These are phyloP conservation scores for Ochropleura plecta DNA, from an alignment of 2,888 invertebrate genomes.

Conservation along the genomic window DNA sequence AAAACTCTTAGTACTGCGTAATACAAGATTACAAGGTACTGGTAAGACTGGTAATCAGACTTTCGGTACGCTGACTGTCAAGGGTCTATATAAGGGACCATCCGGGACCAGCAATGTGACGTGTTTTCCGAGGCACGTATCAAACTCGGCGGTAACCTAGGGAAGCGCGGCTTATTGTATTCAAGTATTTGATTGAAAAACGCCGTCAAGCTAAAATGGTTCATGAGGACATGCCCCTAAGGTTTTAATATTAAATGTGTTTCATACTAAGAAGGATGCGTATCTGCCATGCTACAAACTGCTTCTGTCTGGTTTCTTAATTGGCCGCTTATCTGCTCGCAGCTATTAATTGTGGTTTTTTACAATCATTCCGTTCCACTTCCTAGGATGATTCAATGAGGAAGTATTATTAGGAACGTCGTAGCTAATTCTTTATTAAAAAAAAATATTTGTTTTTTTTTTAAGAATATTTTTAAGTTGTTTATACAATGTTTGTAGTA, in stretches of 20 bases:
- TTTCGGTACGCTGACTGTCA: too few species aligned
- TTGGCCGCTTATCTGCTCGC: constrained; percentile 64
- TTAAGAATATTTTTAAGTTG: not conserved
- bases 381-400: constrained; percentile 59
- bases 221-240: constrained; percentile 10
- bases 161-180: not conserved
- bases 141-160: too few species aligned
- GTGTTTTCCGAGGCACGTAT: too few species aligned
- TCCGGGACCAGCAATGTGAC: too few species aligned
- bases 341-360: constrained; percentile 65
- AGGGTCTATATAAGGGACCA: too few species aligned
- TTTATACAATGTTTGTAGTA: not conserved
- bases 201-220: not conserved
- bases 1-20: too few species aligned
- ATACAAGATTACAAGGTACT: too few species aligned
- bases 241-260: constrained; percentile 16
- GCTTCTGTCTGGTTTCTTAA: constrained; percentile 72
- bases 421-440: constrained; percentile 7
- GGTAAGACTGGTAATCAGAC: too few species aligned
- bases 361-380: constrained; percentile 65
- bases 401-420: constrained; percentile 51
- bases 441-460: not conserved
- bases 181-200: not conserved
- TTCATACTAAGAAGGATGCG: constrained; percentile 33
- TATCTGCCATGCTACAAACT: constrained; percentile 52